These are phyloP conservation scores for Lasioglossum malachurum DNA, from an alignment of 2,888 invertebrate genomes.

Conservation along the genomic window DNA sequence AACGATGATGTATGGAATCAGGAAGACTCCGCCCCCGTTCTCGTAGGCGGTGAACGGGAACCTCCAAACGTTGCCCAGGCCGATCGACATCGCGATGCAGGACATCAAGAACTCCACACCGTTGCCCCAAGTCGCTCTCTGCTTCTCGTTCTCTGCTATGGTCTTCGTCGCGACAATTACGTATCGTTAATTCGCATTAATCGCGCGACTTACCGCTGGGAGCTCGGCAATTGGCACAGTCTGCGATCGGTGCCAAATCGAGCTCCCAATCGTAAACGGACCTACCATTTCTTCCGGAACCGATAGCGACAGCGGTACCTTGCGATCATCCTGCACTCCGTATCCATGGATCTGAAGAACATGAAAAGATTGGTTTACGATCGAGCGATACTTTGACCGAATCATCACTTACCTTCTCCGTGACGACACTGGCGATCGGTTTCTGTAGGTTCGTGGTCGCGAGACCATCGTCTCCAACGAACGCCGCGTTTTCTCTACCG, in stretches of 20 bases:
- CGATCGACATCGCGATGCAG: conserved; percentile 89
- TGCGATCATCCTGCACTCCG: conserved; percentile 52
- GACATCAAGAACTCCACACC: conserved; percentile 89
- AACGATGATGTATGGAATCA: conserved; percentile 89
- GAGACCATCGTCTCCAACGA: conserved; percentile 77
- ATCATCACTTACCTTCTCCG: conserved; percentile 51
- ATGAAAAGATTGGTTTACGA: neutral
- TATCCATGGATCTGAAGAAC: conserved; percentile 40
- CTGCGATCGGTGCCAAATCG: neutral
- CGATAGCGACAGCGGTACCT: conserved; percentile 58
- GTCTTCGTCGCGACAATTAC: conserved; percentile 28
- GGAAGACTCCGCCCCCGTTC: conserved; percentile 90
- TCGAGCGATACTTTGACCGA: neutral
- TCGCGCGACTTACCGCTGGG: neutral
- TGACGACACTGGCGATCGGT: conserved; percentile 37
- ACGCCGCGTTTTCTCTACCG: conserved; percentile 78
- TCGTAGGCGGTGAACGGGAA: conserved; percentile 89
- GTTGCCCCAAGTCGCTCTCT: conserved; percentile 86
- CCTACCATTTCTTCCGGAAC: conserved; percentile 66
- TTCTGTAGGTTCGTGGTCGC: conserved; percentile 69
- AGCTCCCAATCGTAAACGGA: neutral
- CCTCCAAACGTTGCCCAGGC: conserved; percentile 89
- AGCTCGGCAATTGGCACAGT: neutral
- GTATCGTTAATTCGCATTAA: neutral
- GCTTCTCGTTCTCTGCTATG: conserved; percentile 38